Base-by-base conservation (phyloP, 2,888 invertebrate genomes). In the Pedicia rivosa region DNA sequence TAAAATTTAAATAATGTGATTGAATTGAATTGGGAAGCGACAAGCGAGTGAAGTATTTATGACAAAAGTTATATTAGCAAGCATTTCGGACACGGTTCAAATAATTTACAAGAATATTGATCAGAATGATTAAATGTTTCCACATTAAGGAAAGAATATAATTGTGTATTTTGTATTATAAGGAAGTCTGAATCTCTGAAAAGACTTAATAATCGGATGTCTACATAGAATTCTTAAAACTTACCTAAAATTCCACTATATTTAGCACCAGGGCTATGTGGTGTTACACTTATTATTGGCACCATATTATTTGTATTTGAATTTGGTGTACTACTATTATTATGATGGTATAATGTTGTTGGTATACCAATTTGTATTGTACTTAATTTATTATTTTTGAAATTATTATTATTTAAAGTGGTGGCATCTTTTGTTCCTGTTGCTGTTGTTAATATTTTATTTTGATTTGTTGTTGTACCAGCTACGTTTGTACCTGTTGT, bases 211-310 rank as follows among this genome's bases (percentile, higher is more conserved):
- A n/a, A n/a, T n/a, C n/a, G n/a, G n/a, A n/a, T n/a, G n/a, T n/a
- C n/a, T n/a, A n/a, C n/a, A n/a, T n/a, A n/a, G n/a, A n/a, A 5
- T 20, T 20, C 8, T 20, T 20, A 25, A 22, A 30, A 45, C 48
- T 53, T 56, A 67, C 67, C 67, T 40, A 72, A 62, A 44, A 76
- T 68, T 39, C 73, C 72, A 53, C 74, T 74, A 48, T 74, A 72
- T 48, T 74, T 76, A 44, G 70, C 73, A 43, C 83, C 82, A 9
- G 86, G 84, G 45, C 84, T 84, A 60, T 86, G 84, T 12, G 86
- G 84, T 40, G 86, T 86, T 44, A 87, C 84, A 62, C 83, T 84
- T 55, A 87, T 86, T 40, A 78, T 86, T 42, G 86, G 86, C 54
- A 81, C 79, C 56, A 76, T 62, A 41, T 55, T 43, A 28, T 36